Evolutionary conservation across 2,113 vertebrate genomes (phyloP).

Genomic region (Charina bottae): DNA sequence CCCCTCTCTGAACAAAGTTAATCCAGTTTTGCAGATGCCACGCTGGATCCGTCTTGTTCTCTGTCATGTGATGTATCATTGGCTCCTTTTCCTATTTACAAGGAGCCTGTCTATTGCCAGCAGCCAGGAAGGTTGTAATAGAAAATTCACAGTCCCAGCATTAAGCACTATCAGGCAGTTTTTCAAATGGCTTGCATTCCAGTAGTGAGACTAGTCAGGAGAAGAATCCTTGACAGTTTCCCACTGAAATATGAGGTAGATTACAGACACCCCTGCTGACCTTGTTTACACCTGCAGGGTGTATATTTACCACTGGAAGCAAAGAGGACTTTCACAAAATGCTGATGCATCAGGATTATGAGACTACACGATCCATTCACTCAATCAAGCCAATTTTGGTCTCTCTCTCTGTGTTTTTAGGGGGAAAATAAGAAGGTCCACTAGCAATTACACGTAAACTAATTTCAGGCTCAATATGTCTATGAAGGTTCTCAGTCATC

Average conservation of each 20-base stretch:
- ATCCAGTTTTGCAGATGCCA: background rate
- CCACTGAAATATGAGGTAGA: slow-evolving; percentile 12
- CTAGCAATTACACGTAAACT: accelerated
- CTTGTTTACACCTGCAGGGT: slow-evolving; percentile 26
- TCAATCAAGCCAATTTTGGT: background rate
- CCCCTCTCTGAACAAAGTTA: background rate
- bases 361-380: background rate
- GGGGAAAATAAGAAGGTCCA: too few species aligned
- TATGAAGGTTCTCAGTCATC: too few species aligned
- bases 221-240: slow-evolving; percentile 22
- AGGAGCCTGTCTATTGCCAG: background rate
- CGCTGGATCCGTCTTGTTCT: accelerated
- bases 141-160: background rate
- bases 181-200: slow-evolving; percentile 41
- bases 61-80: background rate
- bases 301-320: background rate
- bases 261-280: background rate
- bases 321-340: slow-evolving; percentile 4
- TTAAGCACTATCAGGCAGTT: background rate
- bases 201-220: background rate
- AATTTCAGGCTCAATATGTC: background rate
- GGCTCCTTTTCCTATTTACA: background rate
- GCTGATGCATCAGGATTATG: background rate
- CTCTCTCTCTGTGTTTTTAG: background rate
- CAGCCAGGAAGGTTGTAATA: background rate